Base-by-base conservation (phyloP, 64 coral and sea anemone genomes). In the Montipora efflorescens region DNA sequence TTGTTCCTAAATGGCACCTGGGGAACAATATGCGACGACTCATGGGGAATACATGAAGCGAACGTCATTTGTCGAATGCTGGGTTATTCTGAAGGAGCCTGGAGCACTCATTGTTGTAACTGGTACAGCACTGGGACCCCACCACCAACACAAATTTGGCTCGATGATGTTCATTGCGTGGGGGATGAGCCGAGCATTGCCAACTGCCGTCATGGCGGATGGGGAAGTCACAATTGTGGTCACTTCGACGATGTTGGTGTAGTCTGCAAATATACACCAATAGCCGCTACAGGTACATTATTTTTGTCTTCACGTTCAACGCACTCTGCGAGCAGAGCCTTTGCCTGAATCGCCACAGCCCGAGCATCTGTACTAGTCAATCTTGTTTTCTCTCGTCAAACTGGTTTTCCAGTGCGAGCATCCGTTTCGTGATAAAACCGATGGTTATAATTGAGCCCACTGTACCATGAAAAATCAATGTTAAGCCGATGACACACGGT, bases 131-230 rank as follows among this genome's bases (percentile, higher is more conserved):
- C 5, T 10, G n/a, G 53, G 3, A 57, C 5, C 46, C 46, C 64
- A 15, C 81, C 74, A 10, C 75, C 62, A 55, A 20, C 66, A 12
- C 72, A 50, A n/a, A 96, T 96, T 87, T 96, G 95, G 95, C 11
- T 96, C 10, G 92, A 94, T 71, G 79, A 96, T 59, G 95, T 96
- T 9, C 47, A 76, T 36, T 96, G 95, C 44, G 48, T 82, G 3
- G 95, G 95, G 19, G 83, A 94, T 21, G 95, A 96, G 22, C 46
- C 75, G 7, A 90, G 81, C 66, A 91, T 96, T 14, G 55, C 48
- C 2, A 81, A 81, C 20, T 96, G 95, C 21, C 50, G 64, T 4
- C 87, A 93, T 76, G 77, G 78, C 13, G 76, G 80, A 22, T 96
- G 92, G 92, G 95, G 95, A 75, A 64, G 69, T 19, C 67, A 92